Evolutionary conservation across 2,113 vertebrate genomes (phyloP), one percentile per base, ranked within the genome.

Genomic region (Isurus oxyrinchus): DNA sequence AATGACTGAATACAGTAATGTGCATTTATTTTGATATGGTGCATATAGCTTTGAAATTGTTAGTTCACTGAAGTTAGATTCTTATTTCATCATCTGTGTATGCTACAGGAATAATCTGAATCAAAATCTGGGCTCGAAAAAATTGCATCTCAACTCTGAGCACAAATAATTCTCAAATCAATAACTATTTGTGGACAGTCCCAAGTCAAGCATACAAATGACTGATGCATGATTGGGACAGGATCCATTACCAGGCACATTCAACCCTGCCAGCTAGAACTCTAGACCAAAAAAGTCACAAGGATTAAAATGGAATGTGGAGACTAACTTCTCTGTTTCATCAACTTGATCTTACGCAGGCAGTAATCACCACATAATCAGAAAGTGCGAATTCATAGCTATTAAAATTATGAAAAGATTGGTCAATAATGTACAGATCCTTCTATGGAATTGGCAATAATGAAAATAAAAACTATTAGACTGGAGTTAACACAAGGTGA

Each of bases 361-460:
- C 55, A 35, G 31, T 16, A 53, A 87, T 59, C 55, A 57, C 25
- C 49, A 57, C 14, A 84, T 44, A 59, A 35, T 91, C 31, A 31
- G 53, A 90, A 90, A 55, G 87, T 23, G 57, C 53, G 27, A 53
- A 72, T 7, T 19, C 19, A 84, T 5, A 44, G 21, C 79, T 21
- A 91, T 49, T 25, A 96, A 96, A 96, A 97, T 97, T 98, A 97
- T 97, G 67, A 84, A 35, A n/a, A 16, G 44, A 35, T 44, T 35
- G 81, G 67, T n/a, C 23, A 49, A 10, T 96, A 55, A 16, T 84
- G 16, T 44, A 84, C 14, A 44, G 40, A 21, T 44, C 79, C 76
- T n/a, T 81, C 35, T 44, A 11, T 5, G 40, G 14, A 40, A 84
- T 44, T 21, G 16, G 16, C n/a, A 44, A 40, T 5, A 55, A 95